Base-by-base conservation (phyloP, 2,797 vertebrate genomes). In the Leuciscus waleckii region DNA sequence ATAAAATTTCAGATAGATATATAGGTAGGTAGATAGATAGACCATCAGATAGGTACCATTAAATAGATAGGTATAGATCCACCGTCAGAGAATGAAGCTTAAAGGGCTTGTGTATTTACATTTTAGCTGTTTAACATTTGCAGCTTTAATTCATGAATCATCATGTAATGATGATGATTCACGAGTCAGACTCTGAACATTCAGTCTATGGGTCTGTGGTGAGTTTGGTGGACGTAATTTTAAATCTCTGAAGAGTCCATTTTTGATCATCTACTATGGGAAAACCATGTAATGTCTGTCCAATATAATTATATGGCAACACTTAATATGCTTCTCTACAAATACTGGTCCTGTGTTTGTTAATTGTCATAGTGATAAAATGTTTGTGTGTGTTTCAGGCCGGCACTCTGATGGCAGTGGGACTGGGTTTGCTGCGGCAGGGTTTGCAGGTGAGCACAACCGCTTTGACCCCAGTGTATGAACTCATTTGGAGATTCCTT, bases 391-490 rank as follows among this genome's bases (percentile, higher is more conserved):
- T 87, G 58, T 88, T 67, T 80, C 81, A 98, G 97, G 97, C 96
- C 79, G 92, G 92, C 78, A 95, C 94, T 84, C 89, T 98, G 89
- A 95, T 99, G 43, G 95, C 95, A 0, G 94, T 98, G 0, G 98
- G 98, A 49, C 97, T 98, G 16, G 96, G 97, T 16, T 98, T 81
- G 96, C 97, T 82, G 95, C 97, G 79, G 93, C 96, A 83, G 97
- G 95, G 7, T 97, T 98, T 96, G 97, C 96, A 93, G 97, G 97
- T 98, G 92, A 87, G 56, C 29, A 32, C n/a, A 37, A 23, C n/a
- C 9, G 5, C 29, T 54, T 39, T 54, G 4, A 16, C 9, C 46
- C 2, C 6, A 29, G 29, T 81, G 32, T 26, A 51, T n/a, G 21
- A 32, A 39, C 49, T 13, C 10, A 56, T 71, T 41, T 61, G 29